phyloP scores from a whole-genome alignment of 1,140 invertebrate species.

The Aphidius ervi region DNA sequence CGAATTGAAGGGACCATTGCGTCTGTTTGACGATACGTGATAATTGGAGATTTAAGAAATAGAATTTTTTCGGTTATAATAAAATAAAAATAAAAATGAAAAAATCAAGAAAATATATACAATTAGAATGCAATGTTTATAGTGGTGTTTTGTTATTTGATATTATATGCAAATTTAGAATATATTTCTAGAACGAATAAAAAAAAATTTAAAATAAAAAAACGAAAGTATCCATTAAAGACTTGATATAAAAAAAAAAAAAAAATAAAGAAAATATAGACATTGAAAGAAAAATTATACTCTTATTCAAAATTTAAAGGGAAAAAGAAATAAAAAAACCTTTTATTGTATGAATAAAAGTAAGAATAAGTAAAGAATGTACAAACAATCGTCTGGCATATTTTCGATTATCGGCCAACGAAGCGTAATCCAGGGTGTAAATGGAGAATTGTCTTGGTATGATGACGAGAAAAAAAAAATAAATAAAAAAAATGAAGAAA shows the following conservation, averaged over 20 bases:
- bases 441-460: slow-evolving; percentile 49
- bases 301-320: neutral
- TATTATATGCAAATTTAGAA: slow-evolving; percentile 15
- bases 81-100: slow-evolving; percentile 24
- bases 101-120: slow-evolving; percentile 9
- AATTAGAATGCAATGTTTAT: neutral
- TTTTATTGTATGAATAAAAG: neutral
- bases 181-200: neutral
- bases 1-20: slow-evolving; percentile 28
- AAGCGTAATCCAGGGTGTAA: slow-evolving; percentile 49
- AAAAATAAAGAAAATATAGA: slow-evolving; percentile 6
- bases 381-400: slow-evolving; percentile 40
- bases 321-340: neutral
- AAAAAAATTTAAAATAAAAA: neutral
- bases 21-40: slow-evolving; percentile 38
- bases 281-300: neutral
- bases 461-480: slow-evolving; percentile 12
- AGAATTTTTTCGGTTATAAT: slow-evolving; percentile 14
- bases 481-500: neutral
- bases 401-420: slow-evolving; percentile 52
- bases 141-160: slow-evolving; percentile 15
- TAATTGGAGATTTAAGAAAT: slow-evolving; percentile 34
- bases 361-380: neutral
- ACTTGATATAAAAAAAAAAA: slow-evolving; percentile 12
- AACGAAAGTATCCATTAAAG: slow-evolving; percentile 5